phyloP scores from a whole-genome alignment of 2,888 invertebrate species.

The Oegoconia quadripuncta region DNA sequence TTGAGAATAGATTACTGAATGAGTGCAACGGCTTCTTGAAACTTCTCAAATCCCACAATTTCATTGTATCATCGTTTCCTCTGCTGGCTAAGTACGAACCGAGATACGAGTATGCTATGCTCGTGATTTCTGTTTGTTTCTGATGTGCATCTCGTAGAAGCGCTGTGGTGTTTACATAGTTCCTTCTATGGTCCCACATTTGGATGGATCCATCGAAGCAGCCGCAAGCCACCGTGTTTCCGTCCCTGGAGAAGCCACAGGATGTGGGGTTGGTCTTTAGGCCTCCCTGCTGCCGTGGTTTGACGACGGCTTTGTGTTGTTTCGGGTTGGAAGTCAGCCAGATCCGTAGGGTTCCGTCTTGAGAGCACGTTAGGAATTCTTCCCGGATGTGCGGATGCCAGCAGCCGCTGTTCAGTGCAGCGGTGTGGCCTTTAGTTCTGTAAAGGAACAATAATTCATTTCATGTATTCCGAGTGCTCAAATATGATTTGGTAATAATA shows the following conservation, averaged over 20 bases:
- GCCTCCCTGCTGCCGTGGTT: constrained; percentile 92
- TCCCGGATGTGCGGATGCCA: constrained; percentile 95
- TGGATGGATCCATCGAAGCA: constrained; percentile 97
- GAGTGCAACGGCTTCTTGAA: constrained; percentile 88
- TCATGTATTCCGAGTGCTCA: background rate
- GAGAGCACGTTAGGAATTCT: constrained; percentile 96
- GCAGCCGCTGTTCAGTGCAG: constrained; percentile 91
- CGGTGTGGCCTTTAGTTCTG: constrained; percentile 95
- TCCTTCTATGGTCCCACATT: constrained; percentile 97
- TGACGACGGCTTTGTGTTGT: constrained; percentile 90
- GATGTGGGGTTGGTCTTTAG: constrained; percentile 91
- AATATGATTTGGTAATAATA: too few species aligned
- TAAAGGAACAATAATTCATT: constrained; percentile 14
- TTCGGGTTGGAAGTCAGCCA: constrained; percentile 92
- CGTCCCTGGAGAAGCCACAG: constrained; percentile 91
- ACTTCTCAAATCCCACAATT: constrained; percentile 94
- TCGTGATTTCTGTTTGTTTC: constrained; percentile 88
- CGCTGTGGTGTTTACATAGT: constrained; percentile 91
- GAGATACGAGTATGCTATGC: constrained; percentile 93
- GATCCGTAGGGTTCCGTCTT: constrained; percentile 94
- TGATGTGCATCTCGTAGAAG: constrained; percentile 89
- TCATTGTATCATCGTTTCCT: constrained; percentile 95
- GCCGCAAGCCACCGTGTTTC: constrained; percentile 92
- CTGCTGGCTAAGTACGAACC: constrained; percentile 88
- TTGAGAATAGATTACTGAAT: constrained; percentile 85